phyloP scores from a whole-genome alignment of 2,113 vertebrate species.

The Anguilla rostrata region DNA sequence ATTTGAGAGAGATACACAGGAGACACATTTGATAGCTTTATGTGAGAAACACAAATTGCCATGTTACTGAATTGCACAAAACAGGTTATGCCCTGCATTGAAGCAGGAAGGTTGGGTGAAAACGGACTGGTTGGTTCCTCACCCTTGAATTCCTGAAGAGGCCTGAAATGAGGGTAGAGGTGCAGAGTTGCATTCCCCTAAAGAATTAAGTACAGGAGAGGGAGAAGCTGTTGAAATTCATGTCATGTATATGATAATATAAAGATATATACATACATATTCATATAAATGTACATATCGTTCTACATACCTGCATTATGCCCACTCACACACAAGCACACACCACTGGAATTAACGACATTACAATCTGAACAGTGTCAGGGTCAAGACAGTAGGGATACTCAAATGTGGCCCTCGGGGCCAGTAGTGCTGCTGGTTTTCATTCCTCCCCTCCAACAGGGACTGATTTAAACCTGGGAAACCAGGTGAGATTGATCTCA shows the following conservation, averaged over 20 bases:
- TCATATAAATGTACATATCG: not conserved
- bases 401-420: no score
- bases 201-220: not conserved
- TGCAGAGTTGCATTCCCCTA: slow-evolving; percentile 82
- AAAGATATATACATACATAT: not conserved
- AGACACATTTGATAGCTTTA: no score
- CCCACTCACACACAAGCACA: not conserved
- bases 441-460: no score
- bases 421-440: no score
- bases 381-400: no score
- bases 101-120: no score
- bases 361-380: no score
- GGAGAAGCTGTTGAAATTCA: not conserved
- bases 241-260: not conserved
- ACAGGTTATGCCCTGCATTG: no score
- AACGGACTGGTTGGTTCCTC: slow-evolving; percentile 24
- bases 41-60: not conserved
- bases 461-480: no score
- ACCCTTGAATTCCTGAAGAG: slow-evolving; percentile 80
- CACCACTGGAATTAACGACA: no score
- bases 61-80: not conserved
- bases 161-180: slow-evolving; percentile 78
- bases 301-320: not conserved
- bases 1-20: no score
- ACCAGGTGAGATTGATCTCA: no score